phyloP scores from a whole-genome alignment of 2,113 vertebrate species.

The Petaurus breviceps region DNA sequence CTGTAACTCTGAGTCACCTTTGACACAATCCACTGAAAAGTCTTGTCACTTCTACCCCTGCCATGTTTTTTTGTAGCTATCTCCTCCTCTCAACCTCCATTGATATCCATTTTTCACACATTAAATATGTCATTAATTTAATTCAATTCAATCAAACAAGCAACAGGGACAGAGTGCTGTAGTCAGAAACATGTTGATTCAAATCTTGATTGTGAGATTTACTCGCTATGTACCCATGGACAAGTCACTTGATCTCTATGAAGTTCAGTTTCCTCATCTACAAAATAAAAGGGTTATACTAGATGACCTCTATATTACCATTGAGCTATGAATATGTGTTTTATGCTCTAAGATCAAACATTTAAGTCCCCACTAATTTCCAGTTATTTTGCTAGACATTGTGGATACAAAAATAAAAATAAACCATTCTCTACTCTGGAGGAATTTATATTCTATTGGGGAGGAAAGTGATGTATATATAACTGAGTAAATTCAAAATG shows the following conservation, averaged over 20 bases:
- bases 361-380: not conserved
- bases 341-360: not conserved
- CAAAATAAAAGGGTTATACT: not conserved
- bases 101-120: not conserved
- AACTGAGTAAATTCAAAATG: not conserved
- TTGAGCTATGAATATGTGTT: not conserved
- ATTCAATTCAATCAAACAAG: not conserved
- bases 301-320: not conserved
- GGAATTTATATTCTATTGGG: not conserved
- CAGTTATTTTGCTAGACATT: not conserved
- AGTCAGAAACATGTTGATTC: not conserved
- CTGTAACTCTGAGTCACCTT: not conserved
- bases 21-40: not conserved
- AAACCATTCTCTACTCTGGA: not conserved
- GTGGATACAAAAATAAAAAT: not conserved
- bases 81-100: not conserved
- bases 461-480: not conserved
- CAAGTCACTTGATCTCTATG: not conserved
- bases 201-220: not conserved
- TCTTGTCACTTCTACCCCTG: not conserved
- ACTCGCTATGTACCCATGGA: not conserved
- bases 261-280: not conserved
- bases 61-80: not conserved
- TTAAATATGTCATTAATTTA: not conserved
- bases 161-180: not conserved